Base-by-base conservation (phyloP, 2,113 vertebrate species). In the Lates calcarifer region DNA sequence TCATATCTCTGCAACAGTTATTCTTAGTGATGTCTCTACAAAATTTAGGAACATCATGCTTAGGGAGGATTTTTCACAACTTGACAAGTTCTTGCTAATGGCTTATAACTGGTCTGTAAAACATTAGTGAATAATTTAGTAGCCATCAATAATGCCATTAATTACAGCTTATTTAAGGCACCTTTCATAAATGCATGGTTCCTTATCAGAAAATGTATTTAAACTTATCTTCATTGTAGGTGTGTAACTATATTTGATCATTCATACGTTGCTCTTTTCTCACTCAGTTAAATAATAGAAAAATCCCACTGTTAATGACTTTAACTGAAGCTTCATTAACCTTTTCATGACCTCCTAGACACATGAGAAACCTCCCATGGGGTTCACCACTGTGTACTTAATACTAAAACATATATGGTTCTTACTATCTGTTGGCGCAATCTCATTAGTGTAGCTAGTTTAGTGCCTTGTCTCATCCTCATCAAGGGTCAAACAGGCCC, bases 401-500 rank as follows among this genome's bases (percentile, higher is more conserved):
- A 45, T 20, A 67, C 53, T 35, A 35, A 43, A 41, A 60, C 26
- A 26, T n/a, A 12, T 7, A 47, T 24, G 63, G 20, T 18, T 74
- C 39, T 58, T 4, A 0, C 33, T 18, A 41, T 31, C 29, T 20
- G n/a, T 22, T 35, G 41, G 15, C 18, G n/a, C 41, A 69, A 37
- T 45, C 14, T 64, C n/a, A 43, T 35, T 29, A 57, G 22, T 66
- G 58, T 15, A 49, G n/a, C 29, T 51, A 31, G 17, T 79, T 77
- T 82, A 71, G 62, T 43, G 45, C 65, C 58, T 70, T 3, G 3
- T 68, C 31, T 56, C 60, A 13, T 72, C 3, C 29, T 75, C 60
- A 71, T 56, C 18, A 51, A 60, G 20, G 45, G 69, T 74, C 53
- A 75, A 33, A 75, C 39, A 62, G 39, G 41, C 28, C 73, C 24